Evolutionary conservation across 2,888 invertebrate species (phyloP).

Genomic region (Scaptomyza tumidula): DNA sequence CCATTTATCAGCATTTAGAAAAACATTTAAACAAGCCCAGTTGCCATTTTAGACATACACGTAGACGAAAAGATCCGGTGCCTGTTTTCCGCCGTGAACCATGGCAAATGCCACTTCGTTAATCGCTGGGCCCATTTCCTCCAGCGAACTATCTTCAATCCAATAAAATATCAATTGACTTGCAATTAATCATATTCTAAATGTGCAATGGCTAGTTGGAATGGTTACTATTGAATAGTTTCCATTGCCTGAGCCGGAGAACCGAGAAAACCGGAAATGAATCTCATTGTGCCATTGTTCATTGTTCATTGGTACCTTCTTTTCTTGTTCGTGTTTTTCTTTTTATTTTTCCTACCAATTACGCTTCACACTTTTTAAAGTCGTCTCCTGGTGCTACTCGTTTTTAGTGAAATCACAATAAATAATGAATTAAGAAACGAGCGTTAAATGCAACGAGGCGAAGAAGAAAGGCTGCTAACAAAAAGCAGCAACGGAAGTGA

Average conservation of each 20-base stretch:
- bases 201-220: slow-evolving; percentile 62
- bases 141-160: slow-evolving; percentile 38
- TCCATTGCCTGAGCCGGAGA: slow-evolving; percentile 26
- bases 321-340: slow-evolving; percentile 11
- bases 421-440: slow-evolving; percentile 81
- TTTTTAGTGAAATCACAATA: slow-evolving; percentile 79
- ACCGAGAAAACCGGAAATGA: slow-evolving; percentile 64
- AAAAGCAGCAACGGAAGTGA: slow-evolving; percentile 73
- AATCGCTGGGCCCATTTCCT: slow-evolving; percentile 40
- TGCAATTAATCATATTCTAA: slow-evolving; percentile 82
- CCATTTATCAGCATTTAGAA: slow-evolving; percentile 74
- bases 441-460: slow-evolving; percentile 77
- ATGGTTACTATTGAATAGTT: slow-evolving; percentile 23
- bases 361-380: slow-evolving; percentile 73
- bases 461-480: slow-evolving; percentile 38
- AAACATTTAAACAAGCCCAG: slow-evolving; percentile 67
- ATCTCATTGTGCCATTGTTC: slow-evolving; percentile 68
- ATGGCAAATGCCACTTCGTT: slow-evolving; percentile 70
- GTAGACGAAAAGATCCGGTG: slow-evolving; percentile 64
- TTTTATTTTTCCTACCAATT: slow-evolving; percentile 45
- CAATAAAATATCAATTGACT: slow-evolving; percentile 84
- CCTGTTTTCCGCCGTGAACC: slow-evolving; percentile 26
- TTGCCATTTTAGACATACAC: slow-evolving; percentile 21
- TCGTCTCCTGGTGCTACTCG: slow-evolving; percentile 51
- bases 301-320: slow-evolving; percentile 55